Evolutionary conservation across 2,888 invertebrate species (phyloP).

Genomic region (Oxycera nigricornis): DNA sequence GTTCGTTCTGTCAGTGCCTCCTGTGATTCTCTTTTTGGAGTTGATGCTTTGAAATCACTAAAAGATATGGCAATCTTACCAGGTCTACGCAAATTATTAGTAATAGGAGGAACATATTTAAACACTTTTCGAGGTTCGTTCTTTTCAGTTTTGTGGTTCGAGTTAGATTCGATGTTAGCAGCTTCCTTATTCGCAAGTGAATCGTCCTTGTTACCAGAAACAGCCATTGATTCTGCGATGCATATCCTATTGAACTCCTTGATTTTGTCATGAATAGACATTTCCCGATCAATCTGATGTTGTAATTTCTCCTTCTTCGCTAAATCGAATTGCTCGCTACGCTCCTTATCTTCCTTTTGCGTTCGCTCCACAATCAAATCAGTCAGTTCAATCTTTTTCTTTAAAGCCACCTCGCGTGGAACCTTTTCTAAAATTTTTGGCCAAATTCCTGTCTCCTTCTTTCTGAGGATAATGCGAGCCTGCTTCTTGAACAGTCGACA

Average conservation of each 20-base stretch:
- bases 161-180: not conserved
- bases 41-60: constrained; percentile 53
- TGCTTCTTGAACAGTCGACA: constrained; percentile 59
- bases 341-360: constrained; percentile 56
- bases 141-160: not conserved
- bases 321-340: constrained; percentile 52
- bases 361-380: constrained; percentile 54
- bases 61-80: constrained; percentile 58
- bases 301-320: constrained; percentile 45
- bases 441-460: constrained; percentile 57
- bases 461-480: constrained; percentile 57
- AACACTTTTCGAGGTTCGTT: not conserved
- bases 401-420: constrained; percentile 54
- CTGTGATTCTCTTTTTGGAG: constrained; percentile 58
- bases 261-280: constrained; percentile 22
- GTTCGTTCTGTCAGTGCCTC: not conserved
- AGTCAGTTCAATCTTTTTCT: constrained; percentile 54
- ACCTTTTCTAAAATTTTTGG: constrained; percentile 57
- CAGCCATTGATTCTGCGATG: not conserved
- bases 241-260: constrained; percentile 5
- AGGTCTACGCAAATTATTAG: constrained; percentile 52
- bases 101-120: constrained; percentile 48
- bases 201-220: not conserved
- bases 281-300: constrained; percentile 40
- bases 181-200: not conserved